phyloP scores from a whole-genome alignment of 2,797 vertebrate species.

The Silurus aristotelis region DNA sequence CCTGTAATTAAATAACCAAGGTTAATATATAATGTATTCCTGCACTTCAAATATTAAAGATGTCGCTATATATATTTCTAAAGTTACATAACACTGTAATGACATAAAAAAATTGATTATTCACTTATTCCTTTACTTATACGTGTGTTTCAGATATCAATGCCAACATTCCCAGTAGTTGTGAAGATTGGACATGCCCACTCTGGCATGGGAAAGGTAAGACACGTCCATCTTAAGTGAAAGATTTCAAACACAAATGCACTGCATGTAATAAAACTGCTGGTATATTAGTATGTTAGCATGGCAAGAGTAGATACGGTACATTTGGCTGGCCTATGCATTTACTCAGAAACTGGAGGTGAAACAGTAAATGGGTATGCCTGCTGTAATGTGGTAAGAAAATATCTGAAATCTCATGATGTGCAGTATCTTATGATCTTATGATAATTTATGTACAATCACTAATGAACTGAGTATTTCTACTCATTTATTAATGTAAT shows the following conservation, averaged over 20 bases:
- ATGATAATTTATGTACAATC: neutral
- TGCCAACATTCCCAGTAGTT: constrained; percentile 93
- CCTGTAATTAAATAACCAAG: neutral
- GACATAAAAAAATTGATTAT: neutral
- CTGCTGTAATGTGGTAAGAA: neutral
- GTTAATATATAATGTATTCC: neutral
- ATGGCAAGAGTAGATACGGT: neutral
- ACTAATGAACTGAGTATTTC: neutral
- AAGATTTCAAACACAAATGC: constrained; percentile 1
- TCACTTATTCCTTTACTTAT: neutral
- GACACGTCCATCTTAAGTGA: constrained; percentile 23
- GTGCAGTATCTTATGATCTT: neutral
- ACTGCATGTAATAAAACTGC: neutral
- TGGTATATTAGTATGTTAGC: neutral
- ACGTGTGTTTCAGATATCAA: constrained; percentile 82
- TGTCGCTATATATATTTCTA: neutral
- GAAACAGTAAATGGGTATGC: neutral
- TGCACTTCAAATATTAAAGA: neutral
- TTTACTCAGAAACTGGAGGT: neutral
- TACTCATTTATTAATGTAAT: neutral
- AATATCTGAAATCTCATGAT: neutral
- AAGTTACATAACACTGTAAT: neutral
- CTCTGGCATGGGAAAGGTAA: constrained; percentile 98
- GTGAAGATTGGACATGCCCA: constrained; percentile 99
- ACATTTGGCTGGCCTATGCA: neutral